Percentiles rank a stretch among this genome's conserved stretches.
Conservation (phyloP, 2,113 vertebrate genomes). For the Actenoides hombroni region DNA sequence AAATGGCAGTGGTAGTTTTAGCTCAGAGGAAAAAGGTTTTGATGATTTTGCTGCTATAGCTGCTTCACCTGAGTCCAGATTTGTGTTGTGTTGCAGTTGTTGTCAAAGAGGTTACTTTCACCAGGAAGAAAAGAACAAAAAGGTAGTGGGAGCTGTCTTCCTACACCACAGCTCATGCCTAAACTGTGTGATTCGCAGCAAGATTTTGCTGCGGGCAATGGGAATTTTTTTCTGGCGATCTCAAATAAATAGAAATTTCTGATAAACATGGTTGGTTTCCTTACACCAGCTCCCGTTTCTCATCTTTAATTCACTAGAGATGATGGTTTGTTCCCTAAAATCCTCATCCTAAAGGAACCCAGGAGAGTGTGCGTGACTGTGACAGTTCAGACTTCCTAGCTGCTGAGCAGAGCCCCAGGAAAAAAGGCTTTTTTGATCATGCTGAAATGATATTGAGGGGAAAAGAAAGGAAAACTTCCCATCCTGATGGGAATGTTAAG, state of each 20-base stretch:
- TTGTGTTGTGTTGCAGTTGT: background rate
- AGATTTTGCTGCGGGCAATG: background rate
- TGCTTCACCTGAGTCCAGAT: background rate
- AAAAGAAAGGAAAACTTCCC: background rate
- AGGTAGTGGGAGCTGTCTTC: background rate
- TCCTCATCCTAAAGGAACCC: background rate
- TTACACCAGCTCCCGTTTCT: background rate
- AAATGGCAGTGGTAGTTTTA: slow-evolving; percentile 5
- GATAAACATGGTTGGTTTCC: background rate
- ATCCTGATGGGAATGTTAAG: background rate
- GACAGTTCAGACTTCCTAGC: background rate
- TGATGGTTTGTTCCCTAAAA: background rate
- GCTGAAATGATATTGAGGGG: background rate
- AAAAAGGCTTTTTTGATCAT: background rate
- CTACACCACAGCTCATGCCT: background rate
- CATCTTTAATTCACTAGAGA: background rate
- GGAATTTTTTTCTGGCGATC: background rate
- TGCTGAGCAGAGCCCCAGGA: background rate
- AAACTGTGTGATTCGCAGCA: background rate
- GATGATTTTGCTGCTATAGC: background rate
- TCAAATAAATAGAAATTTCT: background rate
- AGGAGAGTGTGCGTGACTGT: background rate
- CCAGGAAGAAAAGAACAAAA: background rate
- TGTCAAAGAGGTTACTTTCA: background rate
- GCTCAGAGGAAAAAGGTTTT: background rate